These are phyloP conservation scores for Carterocephalus palaemon DNA, from an alignment of 2,888 invertebrate genomes.

Conservation along the genomic window DNA sequence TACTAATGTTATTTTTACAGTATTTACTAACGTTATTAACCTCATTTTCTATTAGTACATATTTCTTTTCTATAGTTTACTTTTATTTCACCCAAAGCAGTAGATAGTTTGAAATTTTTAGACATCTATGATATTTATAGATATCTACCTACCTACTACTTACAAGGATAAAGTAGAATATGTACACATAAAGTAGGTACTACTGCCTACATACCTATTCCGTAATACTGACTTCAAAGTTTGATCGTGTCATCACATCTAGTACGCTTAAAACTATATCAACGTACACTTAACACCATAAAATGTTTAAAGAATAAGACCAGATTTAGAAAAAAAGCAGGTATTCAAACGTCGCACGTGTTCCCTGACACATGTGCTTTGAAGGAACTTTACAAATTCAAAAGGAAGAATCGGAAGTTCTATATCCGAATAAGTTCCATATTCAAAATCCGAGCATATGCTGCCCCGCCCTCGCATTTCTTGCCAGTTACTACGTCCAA, in stretches of 20 bases:
- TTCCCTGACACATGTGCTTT: constrained; percentile 50
- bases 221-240: no score
- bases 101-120: no score
- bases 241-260: constrained; percentile 7
- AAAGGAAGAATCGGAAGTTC: constrained; percentile 60
- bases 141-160: no score
- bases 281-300: constrained; percentile 21
- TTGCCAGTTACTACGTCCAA: constrained; percentile 32
- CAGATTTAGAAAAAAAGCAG: constrained; percentile 42
- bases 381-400: constrained; percentile 42
- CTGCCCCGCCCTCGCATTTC: constrained; percentile 41
- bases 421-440: constrained; percentile 48
- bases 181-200: no score
- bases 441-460: constrained; percentile 45
- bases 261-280: constrained; percentile 16
- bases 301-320: constrained; percentile 34
- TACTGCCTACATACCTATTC: no score
- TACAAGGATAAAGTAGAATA: no score
- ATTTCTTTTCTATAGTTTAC: no score
- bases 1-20: no score
- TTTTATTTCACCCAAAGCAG: no score
- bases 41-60: no score
- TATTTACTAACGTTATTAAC: no score
- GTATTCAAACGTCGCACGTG: constrained; percentile 52
- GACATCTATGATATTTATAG: no score